Percentiles rank a stretch among this genome's conserved stretches.
Conservation (phyloP, 2,113 vertebrate genomes). For the Raja brachyura region DNA sequence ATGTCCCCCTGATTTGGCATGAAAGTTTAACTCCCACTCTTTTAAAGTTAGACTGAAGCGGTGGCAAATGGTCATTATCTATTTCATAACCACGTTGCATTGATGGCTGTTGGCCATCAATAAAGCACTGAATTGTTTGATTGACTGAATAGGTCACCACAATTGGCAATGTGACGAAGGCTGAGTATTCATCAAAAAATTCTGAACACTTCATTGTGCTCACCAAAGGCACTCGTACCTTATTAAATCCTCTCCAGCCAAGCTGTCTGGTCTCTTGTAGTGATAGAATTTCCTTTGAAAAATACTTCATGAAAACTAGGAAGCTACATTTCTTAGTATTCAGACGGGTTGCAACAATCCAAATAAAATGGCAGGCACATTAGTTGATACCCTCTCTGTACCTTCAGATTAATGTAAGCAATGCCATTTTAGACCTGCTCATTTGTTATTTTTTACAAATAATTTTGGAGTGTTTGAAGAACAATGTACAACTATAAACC, state of each 20-base stretch:
- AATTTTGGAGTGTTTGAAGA: not conserved
- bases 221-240: not conserved
- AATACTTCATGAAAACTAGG: not conserved
- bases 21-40: not conserved
- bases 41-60: not conserved
- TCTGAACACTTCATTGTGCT: not conserved
- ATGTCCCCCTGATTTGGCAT: not conserved
- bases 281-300: not conserved
- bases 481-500: not conserved
- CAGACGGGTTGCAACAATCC: not conserved
- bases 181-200: not conserved
- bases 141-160: not conserved
- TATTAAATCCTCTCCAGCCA: slow-evolving; percentile 1
- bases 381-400: not conserved
- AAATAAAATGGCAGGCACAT: not conserved
- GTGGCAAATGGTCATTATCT: not conserved
- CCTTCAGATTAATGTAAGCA: not conserved
- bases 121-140: not conserved
- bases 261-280: not conserved
- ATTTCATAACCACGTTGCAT: not conserved
- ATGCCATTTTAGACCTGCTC: not conserved
- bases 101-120: not conserved
- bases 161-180: not conserved
- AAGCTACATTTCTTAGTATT: not conserved
- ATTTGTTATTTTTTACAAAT: not conserved